These are phyloP conservation scores for Hemaris fuciformis DNA, from an alignment of 2,888 invertebrate genomes.

Conservation along the genomic window DNA sequence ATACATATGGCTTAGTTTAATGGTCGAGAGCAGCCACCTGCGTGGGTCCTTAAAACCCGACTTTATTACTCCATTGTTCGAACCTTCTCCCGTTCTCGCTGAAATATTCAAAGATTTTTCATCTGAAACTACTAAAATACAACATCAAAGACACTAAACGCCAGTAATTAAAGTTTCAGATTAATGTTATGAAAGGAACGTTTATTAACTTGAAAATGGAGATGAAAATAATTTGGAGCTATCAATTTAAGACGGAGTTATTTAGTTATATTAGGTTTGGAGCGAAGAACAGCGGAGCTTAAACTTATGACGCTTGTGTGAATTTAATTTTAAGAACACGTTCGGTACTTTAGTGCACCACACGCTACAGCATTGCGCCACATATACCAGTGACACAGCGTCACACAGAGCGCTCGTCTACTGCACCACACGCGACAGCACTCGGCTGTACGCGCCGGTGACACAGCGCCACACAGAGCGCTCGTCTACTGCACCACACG, in stretches of 20 bases:
- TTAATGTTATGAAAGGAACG: conserved; percentile 6
- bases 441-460: neutral
- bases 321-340: neutral
- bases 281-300: neutral
- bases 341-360: neutral
- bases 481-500: neutral
- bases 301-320: neutral
- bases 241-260: conserved; percentile 10
- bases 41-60: neutral
- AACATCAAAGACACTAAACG: conserved; percentile 12
- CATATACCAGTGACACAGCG: neutral
- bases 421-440: neutral
- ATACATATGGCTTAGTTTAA: neutral
- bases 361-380: too few relatives aligned
- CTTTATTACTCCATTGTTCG: neutral
- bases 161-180: conserved; percentile 21
- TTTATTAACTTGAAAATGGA: conserved; percentile 6
- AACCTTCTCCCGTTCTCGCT: neutral
- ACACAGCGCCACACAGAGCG: neutral
- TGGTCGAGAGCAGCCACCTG: neutral
- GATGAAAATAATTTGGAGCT: conserved; percentile 8
- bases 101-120: conserved; percentile 6
- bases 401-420: neutral
- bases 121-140: neutral
- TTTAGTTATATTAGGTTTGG: conserved; percentile 12